Base-by-base conservation (phyloP, 1,140 invertebrate species). In the Scaptomyza hsui region DNA sequence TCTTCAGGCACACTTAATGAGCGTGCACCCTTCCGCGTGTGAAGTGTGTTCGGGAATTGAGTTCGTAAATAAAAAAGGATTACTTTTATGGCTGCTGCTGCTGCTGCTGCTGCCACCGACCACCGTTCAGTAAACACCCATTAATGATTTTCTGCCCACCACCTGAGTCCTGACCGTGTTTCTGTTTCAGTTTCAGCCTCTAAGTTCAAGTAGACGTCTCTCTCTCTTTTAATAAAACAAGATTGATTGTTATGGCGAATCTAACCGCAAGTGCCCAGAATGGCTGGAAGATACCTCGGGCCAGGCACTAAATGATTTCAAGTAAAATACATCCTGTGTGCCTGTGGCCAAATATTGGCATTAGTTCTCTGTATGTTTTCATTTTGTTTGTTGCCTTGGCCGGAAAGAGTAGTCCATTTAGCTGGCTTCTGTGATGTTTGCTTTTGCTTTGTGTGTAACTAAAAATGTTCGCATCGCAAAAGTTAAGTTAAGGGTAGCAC, bases 1-100 rank as follows among this genome's bases (percentile, higher is more conserved):
- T 24, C 6, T 24, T 24, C 6, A 6, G 1, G 24, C 24, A 41
- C 76, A 51, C 78, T 78, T 86, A 86, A 86, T 86, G 82, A 86
- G 78, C 74, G 53, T 9, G 7, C 7, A 21, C 35, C 48, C 55
- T 69, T 62, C 37, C 55, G 59, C 57, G 56, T 72, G 55, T 61
- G 81, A 63, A 85, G 73, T 77, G 73, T 75, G 82, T 60, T 69
- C 55, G 64, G 56, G 65, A 64, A 51, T 80, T 67, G 65, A 77
- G 75, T 75, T 70, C 48, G 70, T 88, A 86, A 86, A 86, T 86
- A 71, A 88, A 77, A 88, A 88, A 75, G 82, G 82, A 88, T 88
- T 88, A 88, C 59, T 64, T 88, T 82, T 68, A 78, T 74, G 67
- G 51, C 26, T 29, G 26, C 26, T 29, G 26, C 26, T 6, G 6